Conservation (phyloP, 2,888 invertebrate species). For the Anthophora plumipes region DNA sequence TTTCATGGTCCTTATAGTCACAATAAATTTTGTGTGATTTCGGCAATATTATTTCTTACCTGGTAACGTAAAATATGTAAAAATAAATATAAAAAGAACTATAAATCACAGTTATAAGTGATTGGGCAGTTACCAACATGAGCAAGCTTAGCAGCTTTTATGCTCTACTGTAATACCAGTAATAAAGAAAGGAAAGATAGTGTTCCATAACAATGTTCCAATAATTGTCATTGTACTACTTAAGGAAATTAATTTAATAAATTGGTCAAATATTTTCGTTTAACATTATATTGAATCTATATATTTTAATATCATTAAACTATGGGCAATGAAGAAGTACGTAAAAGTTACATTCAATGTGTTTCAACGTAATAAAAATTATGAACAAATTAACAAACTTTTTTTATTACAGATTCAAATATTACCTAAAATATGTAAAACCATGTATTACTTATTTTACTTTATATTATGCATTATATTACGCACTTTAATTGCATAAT, state of each 20-base stretch:
- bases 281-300: constrained; percentile 32
- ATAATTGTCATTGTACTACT: constrained; percentile 31
- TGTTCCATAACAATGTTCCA: constrained; percentile 12
- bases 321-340: constrained; percentile 44
- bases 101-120: constrained; percentile 64
- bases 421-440: constrained; percentile 52
- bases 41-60: constrained; percentile 43
- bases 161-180: constrained; percentile 36
- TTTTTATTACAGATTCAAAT: constrained; percentile 34
- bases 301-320: constrained; percentile 31
- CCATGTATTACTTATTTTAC: constrained; percentile 33
- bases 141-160: constrained; percentile 44
- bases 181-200: constrained; percentile 21
- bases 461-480: constrained; percentile 38
- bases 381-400: constrained; percentile 34
- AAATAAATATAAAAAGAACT: constrained; percentile 68
- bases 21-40: constrained; percentile 53
- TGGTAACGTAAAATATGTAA: constrained; percentile 58
- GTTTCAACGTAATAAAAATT: constrained; percentile 34
- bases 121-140: constrained; percentile 59
- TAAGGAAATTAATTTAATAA: constrained; percentile 41
- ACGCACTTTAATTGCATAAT: constrained; percentile 40
- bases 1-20: constrained; percentile 53
- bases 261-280: constrained; percentile 36
- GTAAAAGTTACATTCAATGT: constrained; percentile 22